These are phyloP conservation scores for Euclidia mi DNA, from an alignment of 2,888 invertebrate genomes.

Conservation along the genomic window DNA sequence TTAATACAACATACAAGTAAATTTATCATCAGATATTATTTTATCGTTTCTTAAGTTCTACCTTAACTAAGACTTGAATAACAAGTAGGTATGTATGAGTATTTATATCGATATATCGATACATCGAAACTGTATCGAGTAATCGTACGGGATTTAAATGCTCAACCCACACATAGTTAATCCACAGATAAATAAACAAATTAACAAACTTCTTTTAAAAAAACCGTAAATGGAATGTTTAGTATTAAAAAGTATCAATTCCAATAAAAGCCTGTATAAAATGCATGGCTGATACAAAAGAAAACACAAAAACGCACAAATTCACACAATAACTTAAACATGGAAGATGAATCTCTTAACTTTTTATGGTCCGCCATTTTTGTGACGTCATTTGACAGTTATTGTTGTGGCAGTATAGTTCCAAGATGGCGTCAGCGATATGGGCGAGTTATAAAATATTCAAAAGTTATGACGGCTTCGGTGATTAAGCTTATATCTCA, in stretches of 20 bases:
- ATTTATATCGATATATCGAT: constrained; percentile 60
- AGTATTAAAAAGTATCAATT: constrained; percentile 56
- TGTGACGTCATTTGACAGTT: constrained; percentile 56
- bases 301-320: constrained; percentile 58
- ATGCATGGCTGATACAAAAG: constrained; percentile 47
- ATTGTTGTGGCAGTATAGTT: constrained; percentile 50
- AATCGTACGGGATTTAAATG: constrained; percentile 52
- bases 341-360: constrained; percentile 56
- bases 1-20: constrained; percentile 91
- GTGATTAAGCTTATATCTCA: constrained; percentile 46
- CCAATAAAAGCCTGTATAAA: constrained; percentile 55
- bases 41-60: constrained; percentile 88
- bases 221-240: constrained; percentile 54
- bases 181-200: constrained; percentile 57
- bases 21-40: constrained; percentile 90
- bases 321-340: constrained; percentile 59
- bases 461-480: constrained; percentile 43
- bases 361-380: constrained; percentile 48
- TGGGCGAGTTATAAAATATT: constrained; percentile 47
- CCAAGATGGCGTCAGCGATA: constrained; percentile 48
- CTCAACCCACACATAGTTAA: constrained; percentile 53
- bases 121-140: constrained; percentile 55
- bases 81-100: constrained; percentile 82
- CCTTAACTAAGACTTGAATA: constrained; percentile 88
- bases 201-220: constrained; percentile 54